Percentiles rank a stretch among this genome's conserved stretches.
phyloP scores from a whole-genome alignment of 2,797 vertebrate genomes.

The Crocodylus rhombifer region DNA sequence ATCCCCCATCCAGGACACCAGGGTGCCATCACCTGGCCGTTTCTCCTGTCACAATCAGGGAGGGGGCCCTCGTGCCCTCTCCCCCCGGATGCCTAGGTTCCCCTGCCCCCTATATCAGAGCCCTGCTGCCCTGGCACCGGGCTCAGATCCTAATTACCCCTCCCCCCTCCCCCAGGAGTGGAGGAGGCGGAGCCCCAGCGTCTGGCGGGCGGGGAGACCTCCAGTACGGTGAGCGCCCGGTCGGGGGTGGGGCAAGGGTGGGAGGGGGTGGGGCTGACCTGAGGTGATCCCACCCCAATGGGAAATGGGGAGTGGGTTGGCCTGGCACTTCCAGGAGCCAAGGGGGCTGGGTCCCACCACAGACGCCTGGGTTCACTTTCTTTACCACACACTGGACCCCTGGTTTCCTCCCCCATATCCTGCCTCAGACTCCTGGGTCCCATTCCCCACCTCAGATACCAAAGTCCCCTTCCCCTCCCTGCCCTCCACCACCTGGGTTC shows the following conservation, averaged over 20 bases:
- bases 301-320: no score
- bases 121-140: not conserved
- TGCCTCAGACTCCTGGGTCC: not conserved
- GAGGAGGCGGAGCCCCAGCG: slow-evolving; percentile 63
- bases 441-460: not conserved
- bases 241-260: not conserved
- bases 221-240: slow-evolving; percentile 70
- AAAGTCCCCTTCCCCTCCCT: not conserved
- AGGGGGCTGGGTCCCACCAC: no score
- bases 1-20: not conserved
- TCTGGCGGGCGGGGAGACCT: slow-evolving; percentile 42
- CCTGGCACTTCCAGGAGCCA: no score
- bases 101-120: not conserved
- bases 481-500: no score
- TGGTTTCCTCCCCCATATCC: no score
- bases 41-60: no score
- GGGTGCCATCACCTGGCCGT: no score
- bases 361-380: not conserved
- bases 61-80: no score
- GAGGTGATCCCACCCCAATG: no score
- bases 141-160: not conserved
- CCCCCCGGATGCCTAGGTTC: not conserved
- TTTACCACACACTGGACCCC: no score
- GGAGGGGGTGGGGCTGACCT: not conserved
- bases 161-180: slow-evolving; percentile 49